Base-by-base conservation (phyloP, 2,888 invertebrate genomes). In the Chironomus riparius region DNA sequence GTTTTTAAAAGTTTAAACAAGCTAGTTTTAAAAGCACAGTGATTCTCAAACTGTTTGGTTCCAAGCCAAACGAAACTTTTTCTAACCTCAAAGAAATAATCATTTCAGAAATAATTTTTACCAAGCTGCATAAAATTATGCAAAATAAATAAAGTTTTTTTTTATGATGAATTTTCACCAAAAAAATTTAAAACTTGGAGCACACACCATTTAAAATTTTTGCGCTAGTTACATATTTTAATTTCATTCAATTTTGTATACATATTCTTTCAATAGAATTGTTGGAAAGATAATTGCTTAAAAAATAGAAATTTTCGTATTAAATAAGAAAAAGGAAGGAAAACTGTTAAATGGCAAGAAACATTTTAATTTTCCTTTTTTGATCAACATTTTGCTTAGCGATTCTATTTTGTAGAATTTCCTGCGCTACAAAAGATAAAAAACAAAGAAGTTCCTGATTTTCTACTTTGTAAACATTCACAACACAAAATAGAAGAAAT, bases 381-480 rank as follows among this genome's bases (percentile, higher is more conserved):
- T 22, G 21, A 62, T 15, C 15, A 15, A 5, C 61, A 15, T 50
- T 72, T 72, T 2, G 10, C 7, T 38, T 10, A 10, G 38, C 38
- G 2, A 38, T 38, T 38, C 28, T 48, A 74, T 65, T 74, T 74
- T 68, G 68, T 47, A 74, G 68, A 74, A 74, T 74, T 74, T 74
- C 65, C 74, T 47, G 7, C 68, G 12, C 2, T 65, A 7, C 18
- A 62, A 47, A 62, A 21, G 48, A 18, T 65, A 65, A 73, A 73
- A 68, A 74, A 74, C 74, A 74, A 74, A 74, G 74, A 65, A 68
- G 47, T 74, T 74, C 74, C 74, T 68, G 74, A 28, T 65, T 65
- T 65, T 24, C 65, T 13, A 13, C 65, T 24, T 24, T 18, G 18
- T 56, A 56, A 18, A 56, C 56, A 56, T 56, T n/a, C 56, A 56